Conservation (phyloP, 2,113 vertebrate genomes). For the Crotalus viridis region DNA sequence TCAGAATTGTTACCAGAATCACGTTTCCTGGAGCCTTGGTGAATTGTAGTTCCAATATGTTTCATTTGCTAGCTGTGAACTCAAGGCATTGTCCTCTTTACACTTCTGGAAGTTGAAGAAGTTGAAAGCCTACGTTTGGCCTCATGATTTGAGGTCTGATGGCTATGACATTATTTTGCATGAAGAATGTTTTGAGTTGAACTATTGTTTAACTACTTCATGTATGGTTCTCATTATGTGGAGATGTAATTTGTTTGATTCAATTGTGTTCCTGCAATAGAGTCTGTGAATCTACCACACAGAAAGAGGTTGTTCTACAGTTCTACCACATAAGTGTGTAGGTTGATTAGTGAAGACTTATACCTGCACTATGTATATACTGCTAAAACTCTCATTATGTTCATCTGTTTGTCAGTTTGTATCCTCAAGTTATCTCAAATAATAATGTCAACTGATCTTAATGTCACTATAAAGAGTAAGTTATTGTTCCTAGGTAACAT, state of each 20-base stretch:
- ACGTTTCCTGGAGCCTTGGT: background rate
- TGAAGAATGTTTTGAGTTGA: background rate
- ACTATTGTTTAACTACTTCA: background rate
- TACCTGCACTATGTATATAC: background rate
- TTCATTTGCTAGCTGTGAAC: background rate
- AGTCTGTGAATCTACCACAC: background rate
- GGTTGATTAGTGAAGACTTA: background rate
- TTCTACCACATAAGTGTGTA: background rate
- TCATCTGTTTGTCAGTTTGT: background rate
- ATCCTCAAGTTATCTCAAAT: background rate
- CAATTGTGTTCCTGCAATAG: background rate
- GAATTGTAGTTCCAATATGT: background rate
- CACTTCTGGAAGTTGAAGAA: background rate
- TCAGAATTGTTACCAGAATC: background rate
- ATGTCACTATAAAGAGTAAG: background rate
- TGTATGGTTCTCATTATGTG: background rate
- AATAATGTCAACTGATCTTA: background rate
- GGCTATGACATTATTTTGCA: background rate
- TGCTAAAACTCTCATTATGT: background rate
- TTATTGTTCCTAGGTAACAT: conserved; percentile 7
- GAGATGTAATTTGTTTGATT: background rate
- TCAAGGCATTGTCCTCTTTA: background rate
- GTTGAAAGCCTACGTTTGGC: background rate
- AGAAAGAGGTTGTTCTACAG: no score
- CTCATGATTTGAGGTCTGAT: background rate